Percentiles rank a stretch among this genome's conserved stretches.
Conservation (phyloP, 2,113 vertebrate species). For the Poeciliopsis occidentalis region DNA sequence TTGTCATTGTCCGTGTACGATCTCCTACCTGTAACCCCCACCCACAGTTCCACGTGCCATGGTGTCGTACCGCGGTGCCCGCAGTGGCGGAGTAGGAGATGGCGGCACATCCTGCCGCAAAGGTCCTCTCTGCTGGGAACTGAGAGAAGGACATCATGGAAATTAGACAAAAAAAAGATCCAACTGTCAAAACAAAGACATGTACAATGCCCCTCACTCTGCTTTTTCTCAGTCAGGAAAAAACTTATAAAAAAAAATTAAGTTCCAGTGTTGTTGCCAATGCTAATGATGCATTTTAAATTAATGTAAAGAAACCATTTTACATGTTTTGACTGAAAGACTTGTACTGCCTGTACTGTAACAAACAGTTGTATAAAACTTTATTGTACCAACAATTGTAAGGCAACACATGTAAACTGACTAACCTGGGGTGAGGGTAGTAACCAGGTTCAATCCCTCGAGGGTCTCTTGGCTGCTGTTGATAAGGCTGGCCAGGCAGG, state of each 20-base stretch:
- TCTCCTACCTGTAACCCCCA: conserved; percentile 76
- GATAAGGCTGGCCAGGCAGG: conserved; percentile 80
- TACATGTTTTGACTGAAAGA: no score
- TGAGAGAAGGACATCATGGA: conserved; percentile 1
- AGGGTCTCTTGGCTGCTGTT: conserved; percentile 77
- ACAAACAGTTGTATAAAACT: not conserved
- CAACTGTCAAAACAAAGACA: no score
- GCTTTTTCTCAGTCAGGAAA: no score
- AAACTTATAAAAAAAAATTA: no score
- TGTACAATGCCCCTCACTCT: no score
- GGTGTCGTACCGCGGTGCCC: conserved; percentile 83
- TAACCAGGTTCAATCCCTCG: conserved; percentile 82
- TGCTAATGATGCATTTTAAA: no score
- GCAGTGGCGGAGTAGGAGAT: conserved; percentile 87
- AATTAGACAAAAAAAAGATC: not conserved
- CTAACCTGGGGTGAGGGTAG: conserved; percentile 78
- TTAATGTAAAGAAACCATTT: no score
- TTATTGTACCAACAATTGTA: no score
- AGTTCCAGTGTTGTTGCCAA: no score
- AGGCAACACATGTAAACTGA: not conserved
- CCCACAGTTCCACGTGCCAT: conserved; percentile 73
- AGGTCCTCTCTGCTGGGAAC: conserved; percentile 88
- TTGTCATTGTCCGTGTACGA: conserved; percentile 4
- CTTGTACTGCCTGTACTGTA: no score
- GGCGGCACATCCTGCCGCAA: conserved; percentile 94